Evolutionary conservation across 2,888 invertebrate genomes (phyloP).

Genomic region (Cheilosia urbana): DNA sequence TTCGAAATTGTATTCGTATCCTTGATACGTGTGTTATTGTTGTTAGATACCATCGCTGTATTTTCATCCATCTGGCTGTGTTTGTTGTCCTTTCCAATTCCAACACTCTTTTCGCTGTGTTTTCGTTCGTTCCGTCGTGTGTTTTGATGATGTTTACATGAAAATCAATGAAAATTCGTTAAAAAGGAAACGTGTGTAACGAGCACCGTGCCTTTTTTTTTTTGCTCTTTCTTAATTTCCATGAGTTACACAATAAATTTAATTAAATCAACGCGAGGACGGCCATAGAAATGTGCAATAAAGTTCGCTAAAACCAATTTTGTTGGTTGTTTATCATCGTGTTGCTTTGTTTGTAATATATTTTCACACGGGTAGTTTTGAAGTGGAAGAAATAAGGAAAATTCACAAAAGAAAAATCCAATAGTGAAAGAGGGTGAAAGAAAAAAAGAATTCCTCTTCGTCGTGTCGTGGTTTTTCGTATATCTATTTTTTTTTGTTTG

Average conservation of each 20-base stretch:
- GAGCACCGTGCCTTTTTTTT: constrained; percentile 38
- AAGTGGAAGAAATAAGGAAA: constrained; percentile 18
- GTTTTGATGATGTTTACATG: constrained; percentile 71
- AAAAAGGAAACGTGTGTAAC: constrained; percentile 61
- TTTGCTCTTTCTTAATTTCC: constrained; percentile 36
- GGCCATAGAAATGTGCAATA: constrained; percentile 54
- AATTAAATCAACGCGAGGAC: constrained; percentile 16
- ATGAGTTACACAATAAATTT: constrained; percentile 61
- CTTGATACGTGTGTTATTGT: constrained; percentile 48
- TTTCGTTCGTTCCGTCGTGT: constrained; percentile 51
- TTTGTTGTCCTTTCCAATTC: constrained; percentile 20
- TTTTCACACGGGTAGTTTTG: background rate
- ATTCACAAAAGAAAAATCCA: constrained; percentile 37
- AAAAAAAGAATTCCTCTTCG: constrained; percentile 39
- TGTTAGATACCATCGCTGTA: background rate
- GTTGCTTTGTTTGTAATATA: constrained; percentile 25
- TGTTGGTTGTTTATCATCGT: constrained; percentile 22
- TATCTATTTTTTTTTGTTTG: constrained; percentile 29
- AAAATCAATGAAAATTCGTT: constrained; percentile 72
- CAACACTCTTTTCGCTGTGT: constrained; percentile 7
- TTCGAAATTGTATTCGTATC: constrained; percentile 18
- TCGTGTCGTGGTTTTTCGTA: constrained; percentile 42
- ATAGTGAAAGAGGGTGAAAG: constrained; percentile 50
- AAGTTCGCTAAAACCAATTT: constrained; percentile 41
- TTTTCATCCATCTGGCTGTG: constrained; percentile 6